Evolutionary conservation across 2,888 invertebrate genomes (phyloP).

Genomic region (Chaetogeoica ovagalla): DNA sequence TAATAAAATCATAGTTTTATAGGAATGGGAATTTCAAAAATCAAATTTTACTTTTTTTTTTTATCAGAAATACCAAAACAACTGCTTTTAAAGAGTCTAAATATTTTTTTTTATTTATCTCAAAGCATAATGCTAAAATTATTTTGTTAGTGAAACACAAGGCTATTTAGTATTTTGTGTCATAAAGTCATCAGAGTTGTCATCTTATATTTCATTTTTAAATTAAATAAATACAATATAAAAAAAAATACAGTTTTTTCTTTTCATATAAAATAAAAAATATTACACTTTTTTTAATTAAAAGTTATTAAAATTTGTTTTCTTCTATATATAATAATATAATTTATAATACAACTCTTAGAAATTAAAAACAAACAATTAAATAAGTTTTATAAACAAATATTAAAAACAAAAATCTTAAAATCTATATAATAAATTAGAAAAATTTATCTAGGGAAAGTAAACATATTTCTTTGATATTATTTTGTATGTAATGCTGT

Average conservation of each 20-base stretch:
- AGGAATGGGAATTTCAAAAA: conserved; percentile 20
- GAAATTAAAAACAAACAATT: conserved; percentile 51
- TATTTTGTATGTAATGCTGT: conserved; percentile 52
- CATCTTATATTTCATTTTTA: conserved; percentile 47
- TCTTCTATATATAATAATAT: conserved; percentile 47
- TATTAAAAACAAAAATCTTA: conserved; percentile 49
- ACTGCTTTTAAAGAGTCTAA: conserved; percentile 37
- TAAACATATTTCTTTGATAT: conserved; percentile 51
- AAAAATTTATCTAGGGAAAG: conserved; percentile 52
- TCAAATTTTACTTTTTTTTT: neutral
- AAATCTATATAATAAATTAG: conserved; percentile 50
- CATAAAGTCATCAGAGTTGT: conserved; percentile 45
- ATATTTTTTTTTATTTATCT: conserved; percentile 47
- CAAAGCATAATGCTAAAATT: conserved; percentile 49
- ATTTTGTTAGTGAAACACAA: conserved; percentile 52
- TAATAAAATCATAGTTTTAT: conserved; percentile 34
- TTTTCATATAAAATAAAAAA: conserved; percentile 53
- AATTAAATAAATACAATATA: conserved; percentile 51
- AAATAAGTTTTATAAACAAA: conserved; percentile 51
- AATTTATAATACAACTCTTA: conserved; percentile 53
- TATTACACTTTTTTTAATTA: conserved; percentile 45
- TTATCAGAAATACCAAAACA: conserved; percentile 40
- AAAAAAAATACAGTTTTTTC: conserved; percentile 42
- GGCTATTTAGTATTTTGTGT: conserved; percentile 26
- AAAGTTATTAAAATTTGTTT: conserved; percentile 50